phyloP scores from a whole-genome alignment of 2,797 vertebrate species.

The Liasis olivaceus region DNA sequence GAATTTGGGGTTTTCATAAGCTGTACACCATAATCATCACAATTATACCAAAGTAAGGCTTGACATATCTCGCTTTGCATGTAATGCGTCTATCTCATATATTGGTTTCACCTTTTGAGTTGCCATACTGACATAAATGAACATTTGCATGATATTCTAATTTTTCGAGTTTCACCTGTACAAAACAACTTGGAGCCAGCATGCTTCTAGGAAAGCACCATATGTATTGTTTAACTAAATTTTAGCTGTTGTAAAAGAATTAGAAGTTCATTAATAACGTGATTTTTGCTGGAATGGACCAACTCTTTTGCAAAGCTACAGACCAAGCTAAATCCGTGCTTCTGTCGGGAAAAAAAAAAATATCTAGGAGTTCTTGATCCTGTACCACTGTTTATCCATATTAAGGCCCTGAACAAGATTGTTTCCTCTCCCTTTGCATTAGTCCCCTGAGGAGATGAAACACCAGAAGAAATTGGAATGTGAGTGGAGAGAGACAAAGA shows the following conservation, averaged over 20 bases:
- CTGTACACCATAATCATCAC: no score
- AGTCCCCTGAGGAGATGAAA: not conserved
- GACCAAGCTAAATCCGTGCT: not conserved
- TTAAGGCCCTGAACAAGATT: not conserved
- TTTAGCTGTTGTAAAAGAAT: not conserved
- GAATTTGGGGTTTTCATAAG: no score
- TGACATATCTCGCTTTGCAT: no score
- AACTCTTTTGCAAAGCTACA: not conserved
- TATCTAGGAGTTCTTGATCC: not conserved
- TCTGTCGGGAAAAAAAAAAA: not conserved
- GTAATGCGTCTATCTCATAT: no score
- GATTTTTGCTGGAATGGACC: not conserved
- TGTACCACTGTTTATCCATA: not conserved
- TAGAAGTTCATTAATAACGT: not conserved
- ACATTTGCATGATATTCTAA: no score
- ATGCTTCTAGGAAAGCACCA: not conserved
- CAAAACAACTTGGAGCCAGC: not conserved
- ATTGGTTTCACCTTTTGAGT: no score
- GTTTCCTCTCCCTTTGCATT: not conserved
- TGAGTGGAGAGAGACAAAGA: not conserved
- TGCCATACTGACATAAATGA: no score
- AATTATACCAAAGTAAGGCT: no score
- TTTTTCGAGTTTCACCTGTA: no score
- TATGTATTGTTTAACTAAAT: not conserved
- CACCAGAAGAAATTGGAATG: not conserved